phyloP scores from a whole-genome alignment of 2,113 vertebrate species.

The Platycercus adscitus region DNA sequence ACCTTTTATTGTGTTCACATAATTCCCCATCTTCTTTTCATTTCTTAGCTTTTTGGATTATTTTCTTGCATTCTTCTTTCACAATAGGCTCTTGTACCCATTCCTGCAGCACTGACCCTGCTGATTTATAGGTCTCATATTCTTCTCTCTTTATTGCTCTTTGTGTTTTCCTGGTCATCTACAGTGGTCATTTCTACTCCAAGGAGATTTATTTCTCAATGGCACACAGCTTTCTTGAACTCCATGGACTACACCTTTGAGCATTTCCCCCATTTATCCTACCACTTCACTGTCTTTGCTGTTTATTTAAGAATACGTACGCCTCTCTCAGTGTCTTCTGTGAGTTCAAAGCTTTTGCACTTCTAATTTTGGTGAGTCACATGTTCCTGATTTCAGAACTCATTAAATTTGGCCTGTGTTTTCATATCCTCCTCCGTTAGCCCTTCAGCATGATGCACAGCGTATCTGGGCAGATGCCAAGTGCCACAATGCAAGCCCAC shows the following conservation, averaged over 20 bases:
- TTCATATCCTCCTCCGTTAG: not conserved
- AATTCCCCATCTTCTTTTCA: not conserved
- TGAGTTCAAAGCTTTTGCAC: not conserved
- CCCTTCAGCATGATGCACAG: not conserved
- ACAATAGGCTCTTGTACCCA: not conserved
- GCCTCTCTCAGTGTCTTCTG: not conserved
- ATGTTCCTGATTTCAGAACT: not conserved
- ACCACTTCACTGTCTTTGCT: not conserved
- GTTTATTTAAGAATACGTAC: not conserved
- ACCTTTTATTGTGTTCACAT: not conserved
- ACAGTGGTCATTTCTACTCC: not conserved
- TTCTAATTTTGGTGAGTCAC: not conserved
- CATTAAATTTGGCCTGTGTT: not conserved
- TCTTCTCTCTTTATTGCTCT: not conserved
- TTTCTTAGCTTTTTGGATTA: not conserved
- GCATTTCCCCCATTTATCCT: not conserved
- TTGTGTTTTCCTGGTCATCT: not conserved
- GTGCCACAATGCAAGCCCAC: not conserved
- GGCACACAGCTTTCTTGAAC: not conserved
- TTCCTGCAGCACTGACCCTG: not conserved
- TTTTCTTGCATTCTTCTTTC: not conserved
- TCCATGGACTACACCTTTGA: not conserved
- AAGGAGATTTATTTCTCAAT: not conserved
- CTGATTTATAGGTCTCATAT: not conserved
- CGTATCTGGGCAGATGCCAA: not conserved